These are phyloP conservation scores for Himalopsyche kuldschensis DNA, from an alignment of 2,888 invertebrate species.

Conservation along the genomic window DNA sequence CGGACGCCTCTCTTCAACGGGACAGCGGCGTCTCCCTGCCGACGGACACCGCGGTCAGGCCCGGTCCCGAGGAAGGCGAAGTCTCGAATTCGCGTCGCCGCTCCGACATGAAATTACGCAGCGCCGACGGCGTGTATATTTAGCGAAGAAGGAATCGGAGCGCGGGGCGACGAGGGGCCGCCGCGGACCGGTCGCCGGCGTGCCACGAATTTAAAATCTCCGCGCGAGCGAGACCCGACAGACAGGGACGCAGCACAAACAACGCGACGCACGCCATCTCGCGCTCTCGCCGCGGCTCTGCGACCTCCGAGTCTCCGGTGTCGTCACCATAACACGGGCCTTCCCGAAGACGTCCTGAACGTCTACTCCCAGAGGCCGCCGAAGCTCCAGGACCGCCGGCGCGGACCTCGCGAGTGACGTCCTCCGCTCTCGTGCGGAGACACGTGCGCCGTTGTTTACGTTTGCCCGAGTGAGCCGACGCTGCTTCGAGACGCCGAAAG, in stretches of 20 bases:
- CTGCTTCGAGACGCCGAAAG: not conserved
- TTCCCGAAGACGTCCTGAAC: not conserved
- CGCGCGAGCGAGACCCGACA: constrained; percentile 25
- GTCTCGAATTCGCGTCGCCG: constrained; percentile 57
- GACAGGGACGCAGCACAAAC: constrained; percentile 29
- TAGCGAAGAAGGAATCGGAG: constrained; percentile 17
- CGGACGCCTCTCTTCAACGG: constrained; percentile 43
- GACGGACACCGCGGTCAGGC: constrained; percentile 45
- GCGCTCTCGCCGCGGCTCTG: not conserved
- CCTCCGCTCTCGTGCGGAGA: not conserved
- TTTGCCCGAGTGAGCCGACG: not conserved
- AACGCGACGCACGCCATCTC: constrained; percentile 2
- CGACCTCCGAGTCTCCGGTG: constrained; percentile 15
- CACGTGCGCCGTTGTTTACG: constrained; percentile 2
- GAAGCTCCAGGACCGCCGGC: not conserved
- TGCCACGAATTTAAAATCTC: constrained; percentile 33
- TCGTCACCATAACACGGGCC: not conserved
- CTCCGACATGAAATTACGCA: constrained; percentile 54
- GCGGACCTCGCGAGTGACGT: not conserved
- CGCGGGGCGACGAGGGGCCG: not conserved
- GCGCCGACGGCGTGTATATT: constrained; percentile 56
- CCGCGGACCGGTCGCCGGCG: constrained; percentile 12
- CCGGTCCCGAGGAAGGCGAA: constrained; percentile 43
- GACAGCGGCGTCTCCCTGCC: not conserved
- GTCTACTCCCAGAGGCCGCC: not conserved